Conservation (phyloP, 2,888 invertebrate genomes). For the Mythimna ferrago region DNA sequence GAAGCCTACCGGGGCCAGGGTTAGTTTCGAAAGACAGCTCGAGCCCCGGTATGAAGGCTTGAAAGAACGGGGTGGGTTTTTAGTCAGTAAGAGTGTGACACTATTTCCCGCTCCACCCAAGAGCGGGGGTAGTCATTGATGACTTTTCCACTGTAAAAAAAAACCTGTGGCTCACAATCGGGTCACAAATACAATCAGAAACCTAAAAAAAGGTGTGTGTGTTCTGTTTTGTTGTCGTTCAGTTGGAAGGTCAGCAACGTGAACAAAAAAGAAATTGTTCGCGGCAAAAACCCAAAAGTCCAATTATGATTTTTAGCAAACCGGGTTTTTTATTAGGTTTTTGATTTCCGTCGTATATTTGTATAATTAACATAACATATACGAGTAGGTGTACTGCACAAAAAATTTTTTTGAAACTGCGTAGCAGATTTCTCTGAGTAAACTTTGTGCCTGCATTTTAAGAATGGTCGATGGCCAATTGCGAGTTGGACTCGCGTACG, state of each 20-base stretch:
- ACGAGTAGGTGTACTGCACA: neutral
- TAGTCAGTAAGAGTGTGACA: too few species aligned
- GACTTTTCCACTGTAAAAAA: too few species aligned
- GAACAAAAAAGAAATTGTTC: slow-evolving; percentile 43
- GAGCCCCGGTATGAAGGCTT: too few species aligned
- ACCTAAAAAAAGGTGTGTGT: slow-evolving; percentile 3
- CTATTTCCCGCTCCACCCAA: too few species aligned
- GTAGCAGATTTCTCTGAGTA: neutral
- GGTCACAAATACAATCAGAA: slow-evolving; percentile 1
- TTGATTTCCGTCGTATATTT: slow-evolving; percentile 40
- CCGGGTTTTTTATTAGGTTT: slow-evolving; percentile 54
- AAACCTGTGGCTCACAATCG: neutral
- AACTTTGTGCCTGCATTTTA: neutral
- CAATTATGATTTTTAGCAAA: slow-evolving; percentile 52
- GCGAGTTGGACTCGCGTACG: too few species aligned
- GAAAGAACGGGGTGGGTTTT: too few species aligned
- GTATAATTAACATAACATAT: slow-evolving; percentile 30
- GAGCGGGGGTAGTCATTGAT: too few species aligned
- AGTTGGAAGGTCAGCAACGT: slow-evolving; percentile 50
- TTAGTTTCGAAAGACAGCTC: too few species aligned
- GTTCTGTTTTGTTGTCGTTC: neutral
- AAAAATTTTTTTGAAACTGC: slow-evolving; percentile 4
- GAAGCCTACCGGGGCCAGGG: too few species aligned
- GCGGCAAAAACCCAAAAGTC: slow-evolving; percentile 63
- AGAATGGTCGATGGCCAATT: neutral